Evolutionary conservation across 2,888 invertebrate species (phyloP), one percentile per base, ranked within the genome.

Genomic region (Shargacucullia verbasci): DNA sequence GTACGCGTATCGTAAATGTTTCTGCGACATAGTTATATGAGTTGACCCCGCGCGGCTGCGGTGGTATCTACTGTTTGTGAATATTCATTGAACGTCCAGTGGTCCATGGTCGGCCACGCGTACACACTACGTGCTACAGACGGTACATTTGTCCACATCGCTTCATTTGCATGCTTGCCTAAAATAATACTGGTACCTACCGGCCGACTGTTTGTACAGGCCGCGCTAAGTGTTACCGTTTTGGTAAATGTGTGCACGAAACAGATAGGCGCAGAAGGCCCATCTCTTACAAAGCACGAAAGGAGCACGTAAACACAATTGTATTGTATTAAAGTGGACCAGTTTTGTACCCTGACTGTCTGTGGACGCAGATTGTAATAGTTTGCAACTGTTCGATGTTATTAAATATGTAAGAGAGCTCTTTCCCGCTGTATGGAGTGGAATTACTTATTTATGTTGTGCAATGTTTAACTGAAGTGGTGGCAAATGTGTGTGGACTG

Each of bases 101-200:
- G 11, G 12, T 14, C n/a, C 1, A 31, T 9, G 15, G 15, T 4
- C 1, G 9, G 14, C 38, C n/a, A 1, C 6, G 13, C 13, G 6
- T 38, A 49, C 43, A 15, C 29, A 29, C 10, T n/a, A 14, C 41
- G 29, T 13, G n/a, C n/a, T n/a, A n/a, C n/a, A n/a, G n/a, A n/a
- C 37, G 37, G 34, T 10, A 35, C 40, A 31, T 50, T 50, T 31
- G 58, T 37, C 29, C 15, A 47, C 34, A 15, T 31, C 12, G 20
- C 31, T 49, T 50, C 41, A 57, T 54, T 62, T 45, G 29, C 29
- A 46, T 55, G 53, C 45, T 46, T 34, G 13, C 49, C 38, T 48
- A 39, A 20, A 59, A 56, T 44, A 59, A 54, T 2, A 53, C 5
- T 53, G 4, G 15, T 20, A 10, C 49, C 41, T 25, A 7, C 39